Percentiles rank a stretch among this genome's conserved stretches.
Conservation (phyloP, 1,140 invertebrate genomes). For the honey bee (Apis mellifera) region DNA sequence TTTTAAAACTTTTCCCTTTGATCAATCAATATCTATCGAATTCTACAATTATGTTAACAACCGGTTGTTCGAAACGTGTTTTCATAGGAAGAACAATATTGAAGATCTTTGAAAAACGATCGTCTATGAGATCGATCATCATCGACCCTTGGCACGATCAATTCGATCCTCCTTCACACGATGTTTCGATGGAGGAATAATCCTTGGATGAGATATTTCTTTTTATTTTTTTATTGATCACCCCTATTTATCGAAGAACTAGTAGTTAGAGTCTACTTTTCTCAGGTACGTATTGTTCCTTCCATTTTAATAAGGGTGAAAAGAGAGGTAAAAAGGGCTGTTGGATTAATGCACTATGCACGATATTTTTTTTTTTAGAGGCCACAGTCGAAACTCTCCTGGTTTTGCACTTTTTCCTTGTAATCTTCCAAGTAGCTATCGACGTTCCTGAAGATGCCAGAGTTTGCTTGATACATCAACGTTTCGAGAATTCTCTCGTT, state of each 20-base stretch:
- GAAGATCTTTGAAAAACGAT: too few species aligned
- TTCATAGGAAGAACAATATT: too few species aligned
- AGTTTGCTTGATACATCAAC: conserved; percentile 95
- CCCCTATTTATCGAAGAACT: neutral
- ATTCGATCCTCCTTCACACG: too few species aligned
- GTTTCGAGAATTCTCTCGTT: conserved; percentile 96
- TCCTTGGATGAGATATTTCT: neutral
- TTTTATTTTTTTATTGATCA: neutral
- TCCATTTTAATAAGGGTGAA: neutral
- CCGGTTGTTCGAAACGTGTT: too few species aligned
- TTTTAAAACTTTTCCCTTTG: too few species aligned
- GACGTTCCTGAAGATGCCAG: conserved; percentile 95
- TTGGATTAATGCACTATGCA: neutral
- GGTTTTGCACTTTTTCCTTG: conserved; percentile 91
- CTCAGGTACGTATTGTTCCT: conserved; percentile 43
- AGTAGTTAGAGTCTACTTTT: neutral
- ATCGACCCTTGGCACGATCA: too few species aligned
- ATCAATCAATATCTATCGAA: too few species aligned
- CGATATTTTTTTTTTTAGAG: conserved; percentile 64
- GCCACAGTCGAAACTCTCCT: conserved; percentile 84
- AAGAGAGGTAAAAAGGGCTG: too few species aligned
- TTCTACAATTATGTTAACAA: too few species aligned
- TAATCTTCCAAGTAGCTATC: conserved; percentile 93
- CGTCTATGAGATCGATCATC: too few species aligned
- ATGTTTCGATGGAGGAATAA: too few species aligned